phyloP scores from a whole-genome alignment of 2,113 vertebrate genomes.

The Sitta europaea region DNA sequence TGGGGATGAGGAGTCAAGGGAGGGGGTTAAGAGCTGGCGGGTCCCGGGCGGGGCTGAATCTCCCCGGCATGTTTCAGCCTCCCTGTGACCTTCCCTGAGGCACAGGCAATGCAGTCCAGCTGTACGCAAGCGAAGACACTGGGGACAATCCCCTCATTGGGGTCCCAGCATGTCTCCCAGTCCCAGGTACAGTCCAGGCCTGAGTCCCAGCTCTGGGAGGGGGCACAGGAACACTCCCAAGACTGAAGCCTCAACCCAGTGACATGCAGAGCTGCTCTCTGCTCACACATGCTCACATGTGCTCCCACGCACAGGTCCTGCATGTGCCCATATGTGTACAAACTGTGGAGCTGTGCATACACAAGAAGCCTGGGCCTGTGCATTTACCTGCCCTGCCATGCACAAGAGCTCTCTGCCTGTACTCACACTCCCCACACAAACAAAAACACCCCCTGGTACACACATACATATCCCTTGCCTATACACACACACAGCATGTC shows the following conservation, averaged over 20 bases:
- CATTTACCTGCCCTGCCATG: neutral
- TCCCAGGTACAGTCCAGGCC: neutral
- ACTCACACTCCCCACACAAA: fast-evolving
- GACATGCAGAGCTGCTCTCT: fast-evolving
- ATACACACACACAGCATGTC: neutral
- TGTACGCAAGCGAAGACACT: neutral
- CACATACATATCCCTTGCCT: fast-evolving
- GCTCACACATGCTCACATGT: fast-evolving
- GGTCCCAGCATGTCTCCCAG: fast-evolving
- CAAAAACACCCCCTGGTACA: neutral
- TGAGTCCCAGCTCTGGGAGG: neutral
- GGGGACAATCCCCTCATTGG: neutral
- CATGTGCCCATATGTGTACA: fast-evolving
- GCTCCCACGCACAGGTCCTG: fast-evolving
- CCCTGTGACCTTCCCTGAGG: neutral
- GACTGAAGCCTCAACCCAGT: neutral
- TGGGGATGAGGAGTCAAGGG: neutral
- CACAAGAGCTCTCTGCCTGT: neutral
- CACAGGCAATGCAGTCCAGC: neutral
- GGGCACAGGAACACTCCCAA: neutral
- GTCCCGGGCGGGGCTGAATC: neutral
- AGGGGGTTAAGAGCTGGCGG: neutral
- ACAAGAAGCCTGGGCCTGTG: neutral
- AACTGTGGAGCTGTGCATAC: neutral
- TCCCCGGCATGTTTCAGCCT: neutral